Percentiles rank a stretch among this genome's conserved stretches.
These are phyloP conservation scores for Babyrousa celebensis DNA, from an alignment of 2,797 vertebrate species.

Conservation along the genomic window DNA sequence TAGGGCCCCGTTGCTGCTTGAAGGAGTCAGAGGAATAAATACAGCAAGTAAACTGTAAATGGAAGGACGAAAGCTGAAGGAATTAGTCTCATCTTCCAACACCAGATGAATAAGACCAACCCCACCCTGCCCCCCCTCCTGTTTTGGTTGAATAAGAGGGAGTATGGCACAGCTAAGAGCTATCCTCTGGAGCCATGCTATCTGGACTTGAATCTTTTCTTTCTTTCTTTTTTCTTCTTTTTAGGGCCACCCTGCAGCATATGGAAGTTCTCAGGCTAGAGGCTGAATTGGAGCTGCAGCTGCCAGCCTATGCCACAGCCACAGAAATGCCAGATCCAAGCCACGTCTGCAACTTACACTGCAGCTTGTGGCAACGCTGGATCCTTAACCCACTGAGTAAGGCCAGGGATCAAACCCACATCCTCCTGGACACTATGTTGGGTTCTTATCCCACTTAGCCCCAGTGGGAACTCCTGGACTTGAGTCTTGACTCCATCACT, in stretches of 20 bases:
- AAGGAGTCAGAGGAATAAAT: neutral
- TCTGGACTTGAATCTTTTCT: neutral
- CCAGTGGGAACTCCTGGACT: neutral
- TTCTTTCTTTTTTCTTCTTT: no score
- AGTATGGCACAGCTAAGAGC: neutral
- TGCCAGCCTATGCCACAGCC: no score
- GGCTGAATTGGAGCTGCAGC: no score
- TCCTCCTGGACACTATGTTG: no score
- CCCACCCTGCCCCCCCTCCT: neutral
- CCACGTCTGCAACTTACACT: no score
- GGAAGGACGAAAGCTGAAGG: conserved; percentile 3
- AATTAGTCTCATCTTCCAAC: neutral
- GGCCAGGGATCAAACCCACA: no score
- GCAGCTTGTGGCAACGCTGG: no score
- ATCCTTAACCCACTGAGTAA: no score
- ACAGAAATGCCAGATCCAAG: no score
- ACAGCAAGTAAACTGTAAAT: neutral
- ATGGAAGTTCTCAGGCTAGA: no score
- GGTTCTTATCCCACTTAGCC: no score
- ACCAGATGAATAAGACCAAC: neutral
- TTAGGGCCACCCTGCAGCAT: no score
- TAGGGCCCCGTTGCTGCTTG: neutral
- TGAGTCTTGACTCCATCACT: neutral
- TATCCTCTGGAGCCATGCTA: rapidly evolving
- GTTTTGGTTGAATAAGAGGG: neutral